These are phyloP conservation scores for Arizona elegans DNA, from an alignment of 2,113 vertebrate species.

Conservation along the genomic window DNA sequence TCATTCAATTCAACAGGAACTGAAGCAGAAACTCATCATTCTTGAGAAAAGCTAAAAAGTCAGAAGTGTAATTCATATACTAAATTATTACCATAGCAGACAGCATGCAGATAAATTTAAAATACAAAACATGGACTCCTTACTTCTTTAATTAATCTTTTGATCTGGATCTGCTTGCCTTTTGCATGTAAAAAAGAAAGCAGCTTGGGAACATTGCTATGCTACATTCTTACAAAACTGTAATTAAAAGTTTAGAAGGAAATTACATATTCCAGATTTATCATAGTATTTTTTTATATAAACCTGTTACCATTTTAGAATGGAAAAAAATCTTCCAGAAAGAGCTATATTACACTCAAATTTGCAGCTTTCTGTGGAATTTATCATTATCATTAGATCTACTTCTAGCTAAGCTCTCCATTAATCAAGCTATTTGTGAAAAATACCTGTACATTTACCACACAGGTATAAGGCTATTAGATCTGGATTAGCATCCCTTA, in stretches of 20 bases:
- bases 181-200: conserved; percentile 35
- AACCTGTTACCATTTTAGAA: not conserved
- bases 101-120: conserved; percentile 9
- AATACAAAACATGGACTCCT: conserved; percentile 38
- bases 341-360: not conserved
- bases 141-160: conserved; percentile 51
- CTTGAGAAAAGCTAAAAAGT: not conserved
- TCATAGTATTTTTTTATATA: conserved; percentile 24
- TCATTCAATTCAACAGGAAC: not conserved
- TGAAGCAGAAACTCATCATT: conserved; percentile 1
- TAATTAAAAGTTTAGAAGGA: conserved; percentile 14
- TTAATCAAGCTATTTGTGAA: not conserved
- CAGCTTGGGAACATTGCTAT: not conserved
- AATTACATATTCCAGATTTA: not conserved
- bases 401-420: not conserved
- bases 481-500: not conserved
- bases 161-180: conserved; percentile 17
- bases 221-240: not conserved
- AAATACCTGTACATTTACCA: not conserved
- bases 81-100: not conserved
- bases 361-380: not conserved
- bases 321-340: no score
- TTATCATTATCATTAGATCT: not conserved
- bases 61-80: not conserved
- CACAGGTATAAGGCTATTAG: not conserved